Conservation (phyloP, 2,888 invertebrate genomes). For the Cecidostiba fungosa region DNA sequence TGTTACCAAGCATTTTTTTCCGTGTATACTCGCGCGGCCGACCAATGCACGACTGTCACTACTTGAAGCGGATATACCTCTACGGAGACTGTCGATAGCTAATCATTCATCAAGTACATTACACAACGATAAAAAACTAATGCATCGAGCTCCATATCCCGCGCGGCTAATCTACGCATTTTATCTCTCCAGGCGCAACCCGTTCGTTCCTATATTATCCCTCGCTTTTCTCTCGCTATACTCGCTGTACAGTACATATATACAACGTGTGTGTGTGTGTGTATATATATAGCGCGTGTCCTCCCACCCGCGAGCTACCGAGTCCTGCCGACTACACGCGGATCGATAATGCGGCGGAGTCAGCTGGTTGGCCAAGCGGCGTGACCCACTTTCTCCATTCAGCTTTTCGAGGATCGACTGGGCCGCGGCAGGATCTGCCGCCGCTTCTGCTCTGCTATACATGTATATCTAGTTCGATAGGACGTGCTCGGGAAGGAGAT, state of each 20-base stretch:
- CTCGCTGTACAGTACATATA: no score
- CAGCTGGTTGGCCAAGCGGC: constrained; percentile 67
- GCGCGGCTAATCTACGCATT: background rate
- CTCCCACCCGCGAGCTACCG: background rate
- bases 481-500: no score
- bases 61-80: background rate
- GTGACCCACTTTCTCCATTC: constrained; percentile 76
- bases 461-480: no score
- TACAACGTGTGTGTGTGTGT: background rate
- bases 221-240: background rate
- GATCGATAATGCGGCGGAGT: constrained; percentile 47
- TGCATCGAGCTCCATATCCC: background rate
- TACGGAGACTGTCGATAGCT: background rate
- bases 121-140: background rate
- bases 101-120: no score
- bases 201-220: background rate
- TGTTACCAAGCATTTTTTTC: no score
- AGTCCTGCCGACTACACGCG: background rate
- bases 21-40: background rate
- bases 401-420: constrained; percentile 72
- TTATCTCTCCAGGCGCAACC: background rate
- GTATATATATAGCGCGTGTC: background rate
- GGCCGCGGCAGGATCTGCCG: background rate
- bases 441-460: no score
- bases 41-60: background rate